A percentile compares a stretch with the other conserved stretches of the same genome.
Conservation (phyloP, 37 sponge, comb jelly and placozoan species). For the Agelas oroides region DNA sequence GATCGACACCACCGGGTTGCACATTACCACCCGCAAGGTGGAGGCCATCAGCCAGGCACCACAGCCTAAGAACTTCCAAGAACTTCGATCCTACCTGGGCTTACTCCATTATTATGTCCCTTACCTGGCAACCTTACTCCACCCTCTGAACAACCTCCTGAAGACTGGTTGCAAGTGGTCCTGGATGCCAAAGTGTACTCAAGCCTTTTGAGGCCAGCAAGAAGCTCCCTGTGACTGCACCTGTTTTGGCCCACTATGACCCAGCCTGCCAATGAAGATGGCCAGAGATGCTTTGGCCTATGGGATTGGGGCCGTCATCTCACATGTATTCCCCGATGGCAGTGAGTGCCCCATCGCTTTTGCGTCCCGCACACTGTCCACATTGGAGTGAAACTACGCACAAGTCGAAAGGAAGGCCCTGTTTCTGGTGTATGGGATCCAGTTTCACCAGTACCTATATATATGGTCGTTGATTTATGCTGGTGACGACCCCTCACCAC, state of each 20-base stretch:
- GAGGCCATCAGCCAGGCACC: slow-evolving; percentile 40
- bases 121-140: slow-evolving; percentile 25
- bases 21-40: slow-evolving; percentile 23
- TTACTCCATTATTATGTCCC: slow-evolving; percentile 50
- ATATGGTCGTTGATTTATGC: background rate
- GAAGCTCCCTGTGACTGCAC: background rate
- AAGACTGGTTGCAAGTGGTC: slow-evolving; percentile 7
- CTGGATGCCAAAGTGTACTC: slow-evolving; percentile 17
- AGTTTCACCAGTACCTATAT: background rate
- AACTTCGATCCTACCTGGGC: slow-evolving; percentile 47
- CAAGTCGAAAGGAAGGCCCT: slow-evolving; percentile 18
- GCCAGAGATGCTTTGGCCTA: slow-evolving; percentile 57
- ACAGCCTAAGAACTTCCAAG: slow-evolving; percentile 26
- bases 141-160: slow-evolving; percentile 43
- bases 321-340: slow-evolving; percentile 49
- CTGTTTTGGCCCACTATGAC: slow-evolving; percentile 52
- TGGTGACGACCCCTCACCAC: background rate
- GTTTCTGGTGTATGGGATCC: background rate
- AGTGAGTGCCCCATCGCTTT: slow-evolving; percentile 48
- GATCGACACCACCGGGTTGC: slow-evolving; percentile 22
- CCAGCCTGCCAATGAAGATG: slow-evolving; percentile 28
- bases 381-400: slow-evolving; percentile 18
- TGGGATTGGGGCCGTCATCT: slow-evolving; percentile 62
- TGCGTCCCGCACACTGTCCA: slow-evolving; percentile 29
- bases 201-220: slow-evolving; percentile 30